Conservation (phyloP, 2,888 invertebrate species). For the Polylopha cassiicola region DNA sequence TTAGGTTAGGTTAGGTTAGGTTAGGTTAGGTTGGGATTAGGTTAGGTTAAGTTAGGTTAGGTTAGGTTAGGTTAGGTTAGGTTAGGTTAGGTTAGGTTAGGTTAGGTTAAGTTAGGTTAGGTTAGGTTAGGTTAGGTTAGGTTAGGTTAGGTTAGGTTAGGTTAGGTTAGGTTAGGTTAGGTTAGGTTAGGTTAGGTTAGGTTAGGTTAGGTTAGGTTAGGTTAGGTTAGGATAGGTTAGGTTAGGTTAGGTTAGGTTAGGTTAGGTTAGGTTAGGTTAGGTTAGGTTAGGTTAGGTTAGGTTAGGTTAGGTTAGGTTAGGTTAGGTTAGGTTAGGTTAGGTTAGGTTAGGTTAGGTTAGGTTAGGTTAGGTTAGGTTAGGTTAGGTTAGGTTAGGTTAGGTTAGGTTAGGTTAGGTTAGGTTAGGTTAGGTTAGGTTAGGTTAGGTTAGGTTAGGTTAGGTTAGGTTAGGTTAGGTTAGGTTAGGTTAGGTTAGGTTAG, state of each 20-base stretch:
- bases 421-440: constrained; percentile 11
- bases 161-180: constrained; percentile 4
- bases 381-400: constrained; percentile 24
- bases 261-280: neutral
- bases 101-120: constrained; percentile 22
- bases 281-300: neutral
- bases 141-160: constrained; percentile 10
- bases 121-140: constrained; percentile 22
- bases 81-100: constrained; percentile 15
- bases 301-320: constrained; percentile 2
- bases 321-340: neutral
- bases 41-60: constrained; percentile 22
- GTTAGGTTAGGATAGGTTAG: neutral
- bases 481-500: constrained; percentile 1
- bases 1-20: constrained; percentile 7
- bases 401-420: constrained; percentile 18
- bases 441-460: constrained; percentile 12
- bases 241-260: constrained; percentile 6
- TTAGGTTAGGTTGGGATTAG: too few species aligned
- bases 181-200: constrained; percentile 9
- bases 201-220: constrained; percentile 14
- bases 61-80: constrained; percentile 10
- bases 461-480: constrained; percentile 8
- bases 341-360: constrained; percentile 15
- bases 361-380: constrained; percentile 22